A percentile compares a stretch with the other conserved stretches of the same genome.
These are phyloP conservation scores for Antitype chi DNA, from an alignment of 2,888 invertebrate species.

Conservation along the genomic window DNA sequence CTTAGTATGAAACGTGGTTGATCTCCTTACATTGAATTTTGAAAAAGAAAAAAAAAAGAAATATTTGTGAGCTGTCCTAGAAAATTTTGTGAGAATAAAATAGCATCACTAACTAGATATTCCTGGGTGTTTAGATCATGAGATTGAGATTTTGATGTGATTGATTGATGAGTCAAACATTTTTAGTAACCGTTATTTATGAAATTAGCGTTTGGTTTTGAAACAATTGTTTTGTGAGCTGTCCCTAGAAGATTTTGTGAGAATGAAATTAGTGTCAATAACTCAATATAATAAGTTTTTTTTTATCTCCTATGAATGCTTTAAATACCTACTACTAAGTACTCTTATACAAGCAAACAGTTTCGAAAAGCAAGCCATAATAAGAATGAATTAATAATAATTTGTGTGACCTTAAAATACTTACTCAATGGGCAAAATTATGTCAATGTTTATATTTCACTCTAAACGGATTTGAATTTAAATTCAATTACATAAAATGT, in stretches of 20 bases:
- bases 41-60: no score
- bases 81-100: background rate
- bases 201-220: background rate
- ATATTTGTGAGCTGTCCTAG: background rate
- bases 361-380: background rate
- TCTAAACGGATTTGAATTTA: background rate
- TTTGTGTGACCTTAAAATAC: background rate
- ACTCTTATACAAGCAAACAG: background rate
- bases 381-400: no score
- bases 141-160: background rate
- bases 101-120: background rate
- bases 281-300: background rate
- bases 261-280: background rate
- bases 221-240: background rate
- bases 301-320: background rate
- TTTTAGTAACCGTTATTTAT: background rate
- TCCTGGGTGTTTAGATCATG: background rate
- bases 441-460: background rate
- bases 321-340: background rate
- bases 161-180: background rate
- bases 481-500: background rate
- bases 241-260: background rate
- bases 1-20: no score
- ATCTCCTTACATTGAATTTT: no score
- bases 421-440: background rate